These are phyloP conservation scores for Pygmarrhopalites habei DNA, from an alignment of 1,140 invertebrate genomes.

Conservation along the genomic window DNA sequence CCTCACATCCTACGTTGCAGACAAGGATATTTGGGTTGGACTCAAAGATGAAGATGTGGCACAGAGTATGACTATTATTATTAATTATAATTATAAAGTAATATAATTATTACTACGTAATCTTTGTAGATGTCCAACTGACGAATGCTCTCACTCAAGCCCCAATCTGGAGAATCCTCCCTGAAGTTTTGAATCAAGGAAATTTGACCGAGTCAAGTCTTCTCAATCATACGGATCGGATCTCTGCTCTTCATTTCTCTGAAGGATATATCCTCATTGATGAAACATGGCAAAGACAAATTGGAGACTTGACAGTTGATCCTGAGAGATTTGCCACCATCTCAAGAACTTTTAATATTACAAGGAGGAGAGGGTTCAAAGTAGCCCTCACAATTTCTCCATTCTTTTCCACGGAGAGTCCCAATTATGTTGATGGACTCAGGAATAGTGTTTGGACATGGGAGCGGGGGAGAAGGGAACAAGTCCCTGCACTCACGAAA, in stretches of 20 bases:
- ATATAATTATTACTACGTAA: too few relatives aligned
- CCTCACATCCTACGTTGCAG: conserved; percentile 17
- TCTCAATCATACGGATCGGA: conserved; percentile 72
- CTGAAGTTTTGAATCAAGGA: conserved; percentile 49
- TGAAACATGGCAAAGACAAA: conserved; percentile 73
- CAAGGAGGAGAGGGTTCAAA: conserved; percentile 67
- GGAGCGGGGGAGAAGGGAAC: conserved; percentile 23
- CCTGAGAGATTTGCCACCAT: conserved; percentile 62
- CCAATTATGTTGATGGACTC: conserved; percentile 63
- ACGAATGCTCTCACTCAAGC: conserved; percentile 68
- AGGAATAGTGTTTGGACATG: conserved; percentile 40
- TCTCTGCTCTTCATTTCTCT: conserved; percentile 64
- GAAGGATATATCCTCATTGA: conserved; percentile 66
- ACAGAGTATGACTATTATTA: too few relatives aligned
- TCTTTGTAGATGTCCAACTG: too few relatives aligned
- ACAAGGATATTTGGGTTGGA: conserved; percentile 64
- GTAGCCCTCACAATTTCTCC: conserved; percentile 76
- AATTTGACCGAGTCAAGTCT: conserved; percentile 59
- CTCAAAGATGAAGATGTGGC: conserved; percentile 66
- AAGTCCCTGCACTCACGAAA: conserved; percentile 58
- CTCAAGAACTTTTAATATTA: conserved; percentile 67
- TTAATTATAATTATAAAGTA: too few relatives aligned
- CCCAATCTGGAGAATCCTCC: conserved; percentile 75
- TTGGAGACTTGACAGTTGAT: conserved; percentile 71
- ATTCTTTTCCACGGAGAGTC: conserved; percentile 75